Evolutionary conservation across 2,113 vertebrate species (phyloP).

Genomic region (Anser brachyrhynchus): DNA sequence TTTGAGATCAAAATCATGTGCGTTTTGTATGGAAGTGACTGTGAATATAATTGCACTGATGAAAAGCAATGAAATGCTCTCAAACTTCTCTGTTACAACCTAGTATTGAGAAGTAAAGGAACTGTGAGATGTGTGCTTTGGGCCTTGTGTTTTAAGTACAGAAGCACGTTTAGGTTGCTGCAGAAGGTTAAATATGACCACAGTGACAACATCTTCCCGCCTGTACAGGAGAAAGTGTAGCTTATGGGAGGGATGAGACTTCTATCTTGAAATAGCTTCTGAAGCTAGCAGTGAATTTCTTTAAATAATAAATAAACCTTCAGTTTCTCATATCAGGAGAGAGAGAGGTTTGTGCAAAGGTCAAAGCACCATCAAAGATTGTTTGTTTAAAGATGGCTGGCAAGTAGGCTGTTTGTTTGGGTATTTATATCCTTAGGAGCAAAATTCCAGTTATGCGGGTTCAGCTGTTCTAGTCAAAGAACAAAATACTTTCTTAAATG

Average conservation of each 20-base stretch:
- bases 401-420: background rate
- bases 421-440: background rate
- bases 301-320: background rate
- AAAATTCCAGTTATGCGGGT: background rate
- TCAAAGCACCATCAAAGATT: background rate
- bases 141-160: background rate
- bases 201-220: background rate
- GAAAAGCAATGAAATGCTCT: background rate
- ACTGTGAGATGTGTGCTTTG: background rate
- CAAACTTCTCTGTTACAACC: background rate
- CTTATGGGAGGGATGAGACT: background rate
- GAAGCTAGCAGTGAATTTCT: background rate
- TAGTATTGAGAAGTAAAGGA: background rate
- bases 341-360: background rate
- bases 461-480: background rate
- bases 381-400: background rate
- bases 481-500: background rate
- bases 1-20: background rate
- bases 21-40: background rate
- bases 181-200: background rate
- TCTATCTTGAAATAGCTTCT: background rate
- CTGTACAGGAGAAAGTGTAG: background rate
- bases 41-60: background rate
- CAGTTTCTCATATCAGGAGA: background rate
- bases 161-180: background rate